Conservation (phyloP, 2,888 invertebrate genomes). For the Melolontha melolontha region DNA sequence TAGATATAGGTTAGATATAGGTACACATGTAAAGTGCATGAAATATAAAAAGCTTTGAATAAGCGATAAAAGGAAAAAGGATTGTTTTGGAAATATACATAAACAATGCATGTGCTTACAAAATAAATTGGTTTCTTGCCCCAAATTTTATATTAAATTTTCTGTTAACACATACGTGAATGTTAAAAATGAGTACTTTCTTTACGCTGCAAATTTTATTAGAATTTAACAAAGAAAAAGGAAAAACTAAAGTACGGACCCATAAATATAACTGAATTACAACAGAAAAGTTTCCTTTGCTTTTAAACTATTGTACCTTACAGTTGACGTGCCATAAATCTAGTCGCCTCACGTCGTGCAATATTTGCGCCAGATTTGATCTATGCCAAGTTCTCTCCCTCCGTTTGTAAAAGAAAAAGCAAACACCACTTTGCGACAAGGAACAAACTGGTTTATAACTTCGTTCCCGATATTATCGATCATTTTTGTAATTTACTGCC, state of each 20-base stretch:
- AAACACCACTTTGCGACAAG: slow-evolving; percentile 9
- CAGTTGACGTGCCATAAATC: slow-evolving; percentile 17
- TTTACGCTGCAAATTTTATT: slow-evolving; percentile 1
- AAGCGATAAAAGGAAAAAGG: no score
- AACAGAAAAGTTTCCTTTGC: slow-evolving; percentile 1
- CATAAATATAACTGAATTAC: slow-evolving; percentile 16
- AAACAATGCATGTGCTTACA: no score
- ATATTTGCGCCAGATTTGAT: slow-evolving; percentile 27
- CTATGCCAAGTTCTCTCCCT: slow-evolving; percentile 1
- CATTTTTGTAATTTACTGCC: slow-evolving; percentile 28
- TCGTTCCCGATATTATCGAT: slow-evolving; percentile 11
- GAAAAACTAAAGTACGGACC: slow-evolving; percentile 6
- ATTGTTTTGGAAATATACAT: no score
- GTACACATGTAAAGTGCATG: no score
- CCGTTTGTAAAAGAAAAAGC: neutral
- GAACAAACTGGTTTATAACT: slow-evolving; percentile 12
- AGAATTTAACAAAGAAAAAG: slow-evolving; percentile 4
- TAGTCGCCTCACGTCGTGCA: slow-evolving; percentile 14
- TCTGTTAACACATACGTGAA: no score
- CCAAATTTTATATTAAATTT: no score
- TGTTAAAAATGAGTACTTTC: no score
- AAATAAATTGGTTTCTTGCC: no score
- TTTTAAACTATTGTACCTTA: slow-evolving; percentile 15
- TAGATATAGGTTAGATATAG: no score
- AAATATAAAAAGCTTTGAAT: no score